Conservation (phyloP, 2,797 vertebrate species). For the Steatocranus sp. region DNA sequence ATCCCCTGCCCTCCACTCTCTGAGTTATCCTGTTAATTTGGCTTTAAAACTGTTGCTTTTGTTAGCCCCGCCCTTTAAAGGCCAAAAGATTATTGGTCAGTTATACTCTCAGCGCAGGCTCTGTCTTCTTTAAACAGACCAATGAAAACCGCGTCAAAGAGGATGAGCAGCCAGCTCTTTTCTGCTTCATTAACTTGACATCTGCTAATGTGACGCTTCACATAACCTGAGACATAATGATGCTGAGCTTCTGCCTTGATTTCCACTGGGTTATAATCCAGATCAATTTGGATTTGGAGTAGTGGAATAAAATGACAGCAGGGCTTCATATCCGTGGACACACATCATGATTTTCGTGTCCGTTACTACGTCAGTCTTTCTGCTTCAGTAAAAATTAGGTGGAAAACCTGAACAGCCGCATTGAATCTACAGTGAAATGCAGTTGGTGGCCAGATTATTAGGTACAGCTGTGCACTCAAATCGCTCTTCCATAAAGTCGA, state of each 20-base stretch:
- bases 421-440: not conserved
- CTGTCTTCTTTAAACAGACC: not conserved
- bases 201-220: not conserved
- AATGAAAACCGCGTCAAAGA: not conserved
- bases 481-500: accelerated
- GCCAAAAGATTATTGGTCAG: not conserved
- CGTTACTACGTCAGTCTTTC: accelerated
- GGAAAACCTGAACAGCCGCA: accelerated
- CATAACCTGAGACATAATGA: not conserved
- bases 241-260: not conserved
- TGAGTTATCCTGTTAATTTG: not conserved
- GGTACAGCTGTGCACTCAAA: not conserved
- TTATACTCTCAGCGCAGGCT: not conserved
- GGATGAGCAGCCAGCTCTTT: not conserved
- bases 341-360: not conserved
- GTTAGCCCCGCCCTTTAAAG: not conserved
- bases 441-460: not conserved
- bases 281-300: accelerated
- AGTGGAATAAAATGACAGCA: not conserved
- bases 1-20: not conserved
- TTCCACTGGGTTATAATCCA: not conserved
- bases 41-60: constrained; percentile 11
- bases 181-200: not conserved
- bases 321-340: not conserved
- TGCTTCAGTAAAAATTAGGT: not conserved